phyloP scores from a whole-genome alignment of 2,888 invertebrate species.

The Suillia variegata region DNA sequence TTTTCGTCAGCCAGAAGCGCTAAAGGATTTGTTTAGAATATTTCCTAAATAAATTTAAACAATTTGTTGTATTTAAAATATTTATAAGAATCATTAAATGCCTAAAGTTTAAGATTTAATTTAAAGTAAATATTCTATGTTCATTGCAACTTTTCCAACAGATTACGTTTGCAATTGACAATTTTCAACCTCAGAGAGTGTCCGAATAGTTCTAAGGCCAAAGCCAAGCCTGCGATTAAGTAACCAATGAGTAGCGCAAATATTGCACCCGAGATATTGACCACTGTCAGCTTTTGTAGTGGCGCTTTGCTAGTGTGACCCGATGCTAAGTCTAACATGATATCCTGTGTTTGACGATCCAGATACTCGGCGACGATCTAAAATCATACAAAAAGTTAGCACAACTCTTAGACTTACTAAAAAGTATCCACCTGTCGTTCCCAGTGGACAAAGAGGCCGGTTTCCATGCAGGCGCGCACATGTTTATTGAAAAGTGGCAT shows the following conservation, averaged over 20 bases:
- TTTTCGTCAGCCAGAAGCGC: no score
- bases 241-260: constrained; percentile 50
- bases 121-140: no score
- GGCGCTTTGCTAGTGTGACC: constrained; percentile 41
- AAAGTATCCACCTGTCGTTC: constrained; percentile 44
- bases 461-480: constrained; percentile 46
- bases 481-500: constrained; percentile 52
- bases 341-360: constrained; percentile 47
- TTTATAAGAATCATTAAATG: no score
- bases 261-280: constrained; percentile 54
- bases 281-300: constrained; percentile 45
- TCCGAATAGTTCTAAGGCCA: constrained; percentile 41
- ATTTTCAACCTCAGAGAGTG: neutral
- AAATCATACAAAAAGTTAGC: neutral
- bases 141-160: no score
- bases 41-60: no score
- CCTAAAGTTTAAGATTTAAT: no score
- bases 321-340: constrained; percentile 39
- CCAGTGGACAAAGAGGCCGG: constrained; percentile 54
- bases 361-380: constrained; percentile 42
- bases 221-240: constrained; percentile 36
- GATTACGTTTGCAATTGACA: no score
- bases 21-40: no score
- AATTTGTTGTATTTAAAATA: no score
- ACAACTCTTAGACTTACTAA: neutral